Base-by-base conservation (phyloP, 2,888 invertebrate genomes). In the Aporophyla lueneburgensis region DNA sequence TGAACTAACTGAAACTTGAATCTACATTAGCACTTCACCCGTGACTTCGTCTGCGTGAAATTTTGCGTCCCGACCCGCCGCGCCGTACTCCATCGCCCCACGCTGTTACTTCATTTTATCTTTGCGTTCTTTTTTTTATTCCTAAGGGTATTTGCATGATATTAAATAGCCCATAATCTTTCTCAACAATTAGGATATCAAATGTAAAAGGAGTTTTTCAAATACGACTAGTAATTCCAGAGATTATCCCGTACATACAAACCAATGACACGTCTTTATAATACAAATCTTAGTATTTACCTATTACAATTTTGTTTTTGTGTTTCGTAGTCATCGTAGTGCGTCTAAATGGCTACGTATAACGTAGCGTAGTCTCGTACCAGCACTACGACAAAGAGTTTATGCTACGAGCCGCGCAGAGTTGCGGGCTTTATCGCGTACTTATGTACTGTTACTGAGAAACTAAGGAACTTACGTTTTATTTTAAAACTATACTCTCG, bases 371-470 rank as follows among this genome's bases (percentile, higher is more conserved):
- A 58, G n/a, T 5, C 33, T 33, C 71, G 71, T 80, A 76, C 70
- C 66, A 33, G 43, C 10, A 65, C 68, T 80, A 71, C 72, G 66
- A 68, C 43, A 72, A 72, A 71, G 14, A 66, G 54, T 66, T 77
- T 68, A 58, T 33, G 76, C 71, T 68, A 68, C 66, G 59, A 62
- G 62, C 43, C 6, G 49, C 49, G 59, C 56, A 16, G 49, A 69
- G 62, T 21, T 56, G 33, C 43, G n/a, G 12, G 14, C 46, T 51
- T 73, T 71, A 58, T 71, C 65, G 59, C 51, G 43, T 81, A 68
- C 59, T 74, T 74, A 71, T 61, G 61, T 40, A 63, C 49, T 71
- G 51, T 33, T 53, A 46, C 53, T 46, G 40, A 69, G 58, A 53
- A 70, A 73, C 58, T 63, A 51, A 65, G 33, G 51, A 63, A 33